Evolutionary conservation across 2,113 vertebrate species (phyloP), one percentile per base, ranked within the genome.

Genomic region (Ursus arctos): DNA sequence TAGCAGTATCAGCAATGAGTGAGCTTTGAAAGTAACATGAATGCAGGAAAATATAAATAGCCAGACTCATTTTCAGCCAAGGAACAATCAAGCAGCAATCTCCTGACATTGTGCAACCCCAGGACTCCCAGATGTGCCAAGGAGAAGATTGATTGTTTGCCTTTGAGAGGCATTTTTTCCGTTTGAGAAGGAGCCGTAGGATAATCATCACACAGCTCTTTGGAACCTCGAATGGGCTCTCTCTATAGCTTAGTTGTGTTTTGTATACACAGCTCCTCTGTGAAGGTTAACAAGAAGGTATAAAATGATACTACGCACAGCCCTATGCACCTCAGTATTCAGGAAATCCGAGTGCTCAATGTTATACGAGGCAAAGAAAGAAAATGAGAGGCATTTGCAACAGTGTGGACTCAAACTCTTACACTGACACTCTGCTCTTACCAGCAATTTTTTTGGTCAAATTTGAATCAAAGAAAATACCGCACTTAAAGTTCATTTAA

Each of bases 211-310:
- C 31, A 24, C 9, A 36, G 80, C 15, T 40, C 67, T 95, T 79
- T 36, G 71, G 74, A 86, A 36, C 69, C 18, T 79, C 16, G 0
- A n/a, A 61, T 5, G 6, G 80, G 33, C 9, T 71, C 72, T 82
- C 85, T 95, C 28, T 85, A 40, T 36, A 82, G 85, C 61, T 82
- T 74, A 67, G 79, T 22, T 86, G 77, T 69, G 36, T 76, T 91
- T 87, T 61, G 51, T 95, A 95, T 88, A 84, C 51, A 84, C 16
- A 89, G 57, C 8, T 91, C 80, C 81, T 88, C 43, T 21, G 65
- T 61, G 76, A 95, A 95, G 36, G 91, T 95, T 92, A 96, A 92
- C 28, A 61, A 91, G 69, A 87, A 96, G 63, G 11, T 53, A 76
- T 80, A 65, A 96, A 95, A 89, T 63, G 28, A 87, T 61, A 85